phyloP scores from a whole-genome alignment of 2,797 vertebrate species.

The Pampus argenteus region DNA sequence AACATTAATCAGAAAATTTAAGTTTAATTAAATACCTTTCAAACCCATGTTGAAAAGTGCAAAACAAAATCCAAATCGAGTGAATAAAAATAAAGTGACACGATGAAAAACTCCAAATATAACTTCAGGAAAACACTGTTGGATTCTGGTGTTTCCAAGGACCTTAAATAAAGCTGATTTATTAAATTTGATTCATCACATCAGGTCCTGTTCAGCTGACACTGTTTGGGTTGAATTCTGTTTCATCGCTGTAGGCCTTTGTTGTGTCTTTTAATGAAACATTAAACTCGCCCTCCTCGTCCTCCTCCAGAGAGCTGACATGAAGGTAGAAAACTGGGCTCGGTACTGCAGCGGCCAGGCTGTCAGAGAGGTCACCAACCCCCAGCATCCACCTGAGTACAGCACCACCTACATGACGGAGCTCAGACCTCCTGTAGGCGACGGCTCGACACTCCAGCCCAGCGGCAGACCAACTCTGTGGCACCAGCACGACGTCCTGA shows the following conservation, averaged over 20 bases:
- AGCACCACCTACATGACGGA: slow-evolving; percentile 42
- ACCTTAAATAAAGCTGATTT: no score
- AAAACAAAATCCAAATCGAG: no score
- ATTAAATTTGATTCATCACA: no score
- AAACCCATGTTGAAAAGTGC: no score
- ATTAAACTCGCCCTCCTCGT: neutral
- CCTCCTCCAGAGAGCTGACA: slow-evolving; percentile 15
- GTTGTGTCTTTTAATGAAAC: no score
- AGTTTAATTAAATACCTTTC: no score
- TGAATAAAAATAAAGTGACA: neutral
- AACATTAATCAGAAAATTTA: no score
- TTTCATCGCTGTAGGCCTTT: no score
- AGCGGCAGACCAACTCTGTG: slow-evolving; percentile 45
- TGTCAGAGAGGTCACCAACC: slow-evolving; percentile 63
- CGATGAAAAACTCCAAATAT: neutral
- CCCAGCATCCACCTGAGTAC: slow-evolving; percentile 28
- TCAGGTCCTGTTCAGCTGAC: no score
- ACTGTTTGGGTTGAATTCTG: no score
- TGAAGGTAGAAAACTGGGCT: slow-evolving; percentile 38
- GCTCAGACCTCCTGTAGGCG: slow-evolving; percentile 1
- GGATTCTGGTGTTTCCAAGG: no score
- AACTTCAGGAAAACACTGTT: no score
- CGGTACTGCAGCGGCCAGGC: slow-evolving; percentile 43
- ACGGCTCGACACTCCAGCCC: neutral
- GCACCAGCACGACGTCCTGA: slow-evolving; percentile 71